Evolutionary conservation across 1,140 invertebrate species (phyloP), one percentile per base, ranked within the genome.

Genomic region (Drosophila aff.): DNA sequence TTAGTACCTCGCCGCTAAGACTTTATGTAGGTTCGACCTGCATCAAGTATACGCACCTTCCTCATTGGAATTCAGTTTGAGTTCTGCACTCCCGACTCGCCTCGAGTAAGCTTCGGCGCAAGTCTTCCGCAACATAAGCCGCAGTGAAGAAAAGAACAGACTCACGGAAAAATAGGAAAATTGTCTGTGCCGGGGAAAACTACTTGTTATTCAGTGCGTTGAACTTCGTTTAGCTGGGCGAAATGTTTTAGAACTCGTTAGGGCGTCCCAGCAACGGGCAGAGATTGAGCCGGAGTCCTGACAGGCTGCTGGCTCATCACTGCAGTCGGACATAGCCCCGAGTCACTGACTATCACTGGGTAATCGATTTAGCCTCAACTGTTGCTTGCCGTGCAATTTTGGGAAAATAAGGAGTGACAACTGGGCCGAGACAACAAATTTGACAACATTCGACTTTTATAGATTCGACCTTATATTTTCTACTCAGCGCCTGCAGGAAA

Each of bases 231-330:
- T 89, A 89, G 85, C 69, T 79, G 81, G 85, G 81, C 84, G 74
- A 89, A 89, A 89, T 89, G 81, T 89, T 89, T 90, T 69, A 81
- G 81, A 89, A 81, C 84, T 89, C 85, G 84, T 89, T 89, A 87
- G 84, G 63, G 81, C 64, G 44, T 63, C 52, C 72, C 60, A 62
- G 74, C 58, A 47, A 31, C 40, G 47, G 41, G 40, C 65, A 60
- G 47, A 84, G 73, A 83, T 85, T 81, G 77, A 76, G 55, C 33
- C 38, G 16, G n/a, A 21, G 38, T 31, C 31, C 36, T 62, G 60
- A 62, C 72, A 72, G 65, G 57, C 68, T 47, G 76, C 49, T 47
- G 53, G 52, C 80, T 69, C 76, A 83, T 83, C 83, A 83, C 89
- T 87, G 77, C 65, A 49, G 63, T 57, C 46, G 52, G 36, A 44